These are phyloP conservation scores for Hedya salicella DNA, from an alignment of 2,888 invertebrate genomes.

Conservation along the genomic window DNA sequence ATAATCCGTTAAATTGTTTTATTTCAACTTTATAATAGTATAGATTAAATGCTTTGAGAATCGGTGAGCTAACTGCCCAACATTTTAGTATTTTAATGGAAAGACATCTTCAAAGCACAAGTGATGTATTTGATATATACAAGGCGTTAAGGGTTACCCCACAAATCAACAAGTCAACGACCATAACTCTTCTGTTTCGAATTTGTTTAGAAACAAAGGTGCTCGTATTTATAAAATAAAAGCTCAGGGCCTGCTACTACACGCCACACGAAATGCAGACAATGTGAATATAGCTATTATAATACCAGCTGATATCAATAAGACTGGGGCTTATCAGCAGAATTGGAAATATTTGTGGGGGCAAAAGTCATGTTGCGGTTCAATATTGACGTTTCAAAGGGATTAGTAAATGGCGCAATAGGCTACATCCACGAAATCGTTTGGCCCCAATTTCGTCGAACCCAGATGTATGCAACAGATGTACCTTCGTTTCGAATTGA, in stretches of 20 bases:
- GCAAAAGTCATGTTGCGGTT: conserved; percentile 24
- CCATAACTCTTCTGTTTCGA: no score
- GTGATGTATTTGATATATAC: neutral
- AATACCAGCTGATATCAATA: conserved; percentile 45
- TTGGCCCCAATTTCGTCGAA: conserved; percentile 11
- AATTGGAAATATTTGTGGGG: conserved; percentile 21
- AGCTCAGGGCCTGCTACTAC: conserved; percentile 32
- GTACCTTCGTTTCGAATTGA: neutral
- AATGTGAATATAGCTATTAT: conserved; percentile 40
- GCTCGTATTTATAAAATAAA: neutral
- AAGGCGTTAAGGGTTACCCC: conserved; percentile 16
- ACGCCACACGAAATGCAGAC: conserved; percentile 43
- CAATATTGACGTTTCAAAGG: conserved; percentile 24
- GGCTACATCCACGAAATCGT: conserved; percentile 9
- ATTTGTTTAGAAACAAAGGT: no score
- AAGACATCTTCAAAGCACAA: conserved; percentile 4
- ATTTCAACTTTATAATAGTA: no score
- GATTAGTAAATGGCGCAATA: conserved; percentile 9
- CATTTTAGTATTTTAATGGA: conserved; percentile 42
- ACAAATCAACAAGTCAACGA: no score
- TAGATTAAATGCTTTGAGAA: no score
- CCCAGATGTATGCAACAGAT: conserved; percentile 16
- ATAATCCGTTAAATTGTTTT: no score
- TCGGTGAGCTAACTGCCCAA: conserved; percentile 44
- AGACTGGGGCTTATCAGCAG: conserved; percentile 35